Evolutionary conservation across 2,113 vertebrate genomes (phyloP).

Genomic region (Rana temporaria): DNA sequence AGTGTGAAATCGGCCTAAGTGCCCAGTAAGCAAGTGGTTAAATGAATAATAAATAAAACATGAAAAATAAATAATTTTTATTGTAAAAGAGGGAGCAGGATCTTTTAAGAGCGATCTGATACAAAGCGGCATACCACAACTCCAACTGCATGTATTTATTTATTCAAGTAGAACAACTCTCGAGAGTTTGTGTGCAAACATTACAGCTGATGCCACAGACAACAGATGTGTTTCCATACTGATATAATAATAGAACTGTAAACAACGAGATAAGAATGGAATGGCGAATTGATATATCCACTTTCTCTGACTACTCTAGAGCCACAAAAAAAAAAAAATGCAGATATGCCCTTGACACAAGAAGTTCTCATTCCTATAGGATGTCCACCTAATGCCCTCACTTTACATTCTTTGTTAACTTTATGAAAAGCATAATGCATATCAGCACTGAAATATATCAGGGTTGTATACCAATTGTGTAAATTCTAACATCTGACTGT

Average conservation of each 20-base stretch:
- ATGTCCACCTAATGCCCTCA: too few relatives aligned
- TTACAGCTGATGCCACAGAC: slow-evolving; percentile 19
- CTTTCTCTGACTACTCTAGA: neutral
- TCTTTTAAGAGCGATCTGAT: slow-evolving; percentile 9
- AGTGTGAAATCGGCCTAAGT: too few relatives aligned
- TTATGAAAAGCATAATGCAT: too few relatives aligned
- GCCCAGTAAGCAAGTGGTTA: too few relatives aligned
- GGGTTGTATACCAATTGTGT: too few relatives aligned
- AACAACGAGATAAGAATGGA: slow-evolving; percentile 18
- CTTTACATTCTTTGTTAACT: too few relatives aligned
- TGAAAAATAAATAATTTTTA: too few relatives aligned
- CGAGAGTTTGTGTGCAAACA: slow-evolving; percentile 37
- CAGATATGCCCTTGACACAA: neutral
- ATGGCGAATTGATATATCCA: neutral
- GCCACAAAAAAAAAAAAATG: neutral
- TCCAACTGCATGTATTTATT: slow-evolving; percentile 32
- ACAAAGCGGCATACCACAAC: neutral
- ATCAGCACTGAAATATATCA: too few relatives aligned
- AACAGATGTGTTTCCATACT: slow-evolving; percentile 48
- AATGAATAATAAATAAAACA: too few relatives aligned
- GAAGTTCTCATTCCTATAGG: neutral
- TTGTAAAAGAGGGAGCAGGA: too few relatives aligned
- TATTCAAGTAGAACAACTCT: slow-evolving; percentile 22
- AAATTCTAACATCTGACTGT: too few relatives aligned
- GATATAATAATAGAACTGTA: slow-evolving; percentile 7